Evolutionary conservation across 2,113 vertebrate species (phyloP).

Genomic region (Nettapus auritus): DNA sequence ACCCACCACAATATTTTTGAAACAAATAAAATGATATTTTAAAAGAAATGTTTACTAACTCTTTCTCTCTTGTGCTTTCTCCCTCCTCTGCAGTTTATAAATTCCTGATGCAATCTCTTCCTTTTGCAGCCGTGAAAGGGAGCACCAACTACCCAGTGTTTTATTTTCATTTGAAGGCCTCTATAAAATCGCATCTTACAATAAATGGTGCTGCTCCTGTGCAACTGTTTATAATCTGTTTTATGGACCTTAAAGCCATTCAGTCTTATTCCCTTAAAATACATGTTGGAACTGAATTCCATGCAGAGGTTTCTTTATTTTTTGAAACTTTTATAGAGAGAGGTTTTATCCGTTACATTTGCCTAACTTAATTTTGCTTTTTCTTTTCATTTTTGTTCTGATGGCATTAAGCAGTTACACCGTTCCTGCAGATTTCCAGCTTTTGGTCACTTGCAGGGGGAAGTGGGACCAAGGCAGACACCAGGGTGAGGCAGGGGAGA

Average conservation of each 20-base stretch:
- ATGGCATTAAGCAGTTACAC: neutral
- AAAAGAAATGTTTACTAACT: neutral
- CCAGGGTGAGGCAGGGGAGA: neutral
- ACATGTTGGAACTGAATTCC: slow-evolving; percentile 23
- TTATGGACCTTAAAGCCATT: slow-evolving; percentile 49
- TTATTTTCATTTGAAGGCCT: slow-evolving; percentile 45
- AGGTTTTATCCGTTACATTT: neutral
- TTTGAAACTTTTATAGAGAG: neutral
- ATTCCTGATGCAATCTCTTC: neutral
- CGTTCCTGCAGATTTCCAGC: neutral
- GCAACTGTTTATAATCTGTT: slow-evolving; percentile 67
- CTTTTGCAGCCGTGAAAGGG: neutral
- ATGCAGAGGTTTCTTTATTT: neutral
- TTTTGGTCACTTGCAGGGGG: neutral
- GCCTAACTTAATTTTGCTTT: neutral
- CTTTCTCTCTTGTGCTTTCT: neutral
- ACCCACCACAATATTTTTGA: neutral
- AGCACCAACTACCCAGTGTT: neutral
- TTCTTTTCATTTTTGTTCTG: neutral
- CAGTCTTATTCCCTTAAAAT: neutral
- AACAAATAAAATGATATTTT: neutral
- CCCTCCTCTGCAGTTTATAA: neutral
- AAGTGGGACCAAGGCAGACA: neutral
- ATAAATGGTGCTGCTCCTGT: neutral
- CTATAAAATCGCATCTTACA: slow-evolving; percentile 6